Evolutionary conservation across 2,113 vertebrate genomes (phyloP).

Genomic region (Theristicus caerulescens): DNA sequence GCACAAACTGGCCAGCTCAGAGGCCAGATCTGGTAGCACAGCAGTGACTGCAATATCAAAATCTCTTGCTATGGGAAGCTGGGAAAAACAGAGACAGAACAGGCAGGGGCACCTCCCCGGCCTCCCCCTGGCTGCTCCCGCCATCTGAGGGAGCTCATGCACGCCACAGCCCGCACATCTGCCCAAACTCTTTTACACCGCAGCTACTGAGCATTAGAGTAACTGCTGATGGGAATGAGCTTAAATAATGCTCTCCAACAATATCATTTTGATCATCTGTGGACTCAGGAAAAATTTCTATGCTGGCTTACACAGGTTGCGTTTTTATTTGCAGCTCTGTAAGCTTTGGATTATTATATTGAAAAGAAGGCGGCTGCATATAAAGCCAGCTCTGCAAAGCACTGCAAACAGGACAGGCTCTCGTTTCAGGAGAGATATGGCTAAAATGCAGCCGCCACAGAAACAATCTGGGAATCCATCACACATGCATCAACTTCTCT

Average conservation of each 20-base stretch:
- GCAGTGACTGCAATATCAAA: not conserved
- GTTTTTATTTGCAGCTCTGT: constrained; percentile 3
- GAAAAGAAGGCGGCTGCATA: not conserved
- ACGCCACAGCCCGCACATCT: not conserved
- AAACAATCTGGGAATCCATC: not conserved
- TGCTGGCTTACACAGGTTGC: not conserved
- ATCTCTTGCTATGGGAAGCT: not conserved
- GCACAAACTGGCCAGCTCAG: not conserved
- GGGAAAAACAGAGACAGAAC: not conserved
- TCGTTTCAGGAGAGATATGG: not conserved
- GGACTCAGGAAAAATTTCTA: not conserved
- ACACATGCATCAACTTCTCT: not conserved
- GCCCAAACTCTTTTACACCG: not conserved
- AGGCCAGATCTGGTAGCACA: not conserved
- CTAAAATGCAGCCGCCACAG: not conserved
- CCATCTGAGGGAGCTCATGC: not conserved
- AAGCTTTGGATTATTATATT: not conserved
- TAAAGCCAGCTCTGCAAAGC: not conserved
- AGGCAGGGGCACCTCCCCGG: not conserved
- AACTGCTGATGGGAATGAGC: not conserved
- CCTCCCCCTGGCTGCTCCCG: accelerated
- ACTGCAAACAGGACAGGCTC: not conserved
- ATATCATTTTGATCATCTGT: not conserved
- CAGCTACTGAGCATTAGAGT: not conserved
- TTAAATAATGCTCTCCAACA: not conserved